Conservation (phyloP, 2,113 vertebrate genomes). For the Sialia sialis region DNA sequence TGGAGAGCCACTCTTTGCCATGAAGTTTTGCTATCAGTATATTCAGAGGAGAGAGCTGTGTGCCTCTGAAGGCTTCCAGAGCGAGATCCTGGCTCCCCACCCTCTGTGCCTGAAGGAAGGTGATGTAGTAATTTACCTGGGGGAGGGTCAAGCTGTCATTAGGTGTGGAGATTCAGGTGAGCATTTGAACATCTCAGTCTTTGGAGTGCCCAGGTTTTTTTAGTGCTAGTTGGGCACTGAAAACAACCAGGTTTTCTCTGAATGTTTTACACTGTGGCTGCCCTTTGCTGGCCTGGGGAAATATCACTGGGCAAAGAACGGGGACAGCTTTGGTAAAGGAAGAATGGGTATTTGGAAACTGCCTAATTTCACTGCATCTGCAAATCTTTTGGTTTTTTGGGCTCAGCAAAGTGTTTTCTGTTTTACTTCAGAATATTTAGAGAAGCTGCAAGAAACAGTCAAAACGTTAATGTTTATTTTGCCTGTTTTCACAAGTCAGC, state of each 20-base stretch:
- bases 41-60: background rate
- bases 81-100: background rate
- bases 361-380: background rate
- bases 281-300: background rate
- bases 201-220: background rate
- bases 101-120: background rate
- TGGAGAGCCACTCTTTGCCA: background rate
- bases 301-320: background rate
- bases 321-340: background rate
- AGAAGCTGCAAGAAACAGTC: background rate
- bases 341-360: background rate
- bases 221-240: too few relatives aligned
- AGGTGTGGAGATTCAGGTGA: background rate
- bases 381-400: background rate
- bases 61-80: background rate
- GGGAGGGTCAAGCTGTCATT: background rate
- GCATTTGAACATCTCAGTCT: background rate
- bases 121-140: background rate
- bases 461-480: background rate
- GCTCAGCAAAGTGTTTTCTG: background rate
- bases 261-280: background rate
- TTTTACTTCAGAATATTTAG: background rate
- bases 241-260: background rate
- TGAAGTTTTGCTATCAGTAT: background rate
- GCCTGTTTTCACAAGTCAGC: background rate